Evolutionary conservation across 64 coral and sea anemone species (phyloP).

Genomic region (Exaiptasia diaphana): DNA sequence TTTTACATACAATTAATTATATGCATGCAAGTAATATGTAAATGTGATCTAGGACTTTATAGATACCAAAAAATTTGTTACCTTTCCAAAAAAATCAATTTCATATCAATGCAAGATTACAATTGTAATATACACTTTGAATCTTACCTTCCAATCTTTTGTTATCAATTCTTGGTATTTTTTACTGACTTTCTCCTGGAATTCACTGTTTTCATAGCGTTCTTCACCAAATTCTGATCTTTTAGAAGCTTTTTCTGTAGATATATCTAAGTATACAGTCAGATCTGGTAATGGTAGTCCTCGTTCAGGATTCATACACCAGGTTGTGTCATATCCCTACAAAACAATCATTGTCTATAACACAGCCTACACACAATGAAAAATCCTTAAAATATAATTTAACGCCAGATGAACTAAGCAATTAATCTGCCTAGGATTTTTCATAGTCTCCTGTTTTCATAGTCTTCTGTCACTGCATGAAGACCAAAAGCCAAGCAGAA

Average conservation of each 20-base stretch:
- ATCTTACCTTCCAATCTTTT: slow-evolving; percentile 77
- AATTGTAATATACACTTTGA: neutral
- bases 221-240: slow-evolving; percentile 75
- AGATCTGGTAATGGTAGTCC: slow-evolving; percentile 80
- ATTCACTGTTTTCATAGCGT: slow-evolving; percentile 82
- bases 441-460: no score
- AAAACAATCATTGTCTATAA: no score
- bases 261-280: slow-evolving; percentile 78
- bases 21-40: neutral
- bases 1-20: neutral
- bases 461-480: no score
- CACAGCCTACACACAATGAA: no score
- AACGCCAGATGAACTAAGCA: no score
- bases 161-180: slow-evolving; percentile 49
- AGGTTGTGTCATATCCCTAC: no score
- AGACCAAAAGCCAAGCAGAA: no score
- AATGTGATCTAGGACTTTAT: no score
- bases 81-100: no score
- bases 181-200: slow-evolving; percentile 66
- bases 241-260: slow-evolving; percentile 51
- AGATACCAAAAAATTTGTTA: neutral
- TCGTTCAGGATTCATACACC: slow-evolving; percentile 92
- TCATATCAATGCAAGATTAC: neutral
- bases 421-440: no score
- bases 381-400: no score